phyloP scores from a whole-genome alignment of 1,140 invertebrate species.

The Hyles vespertilio region DNA sequence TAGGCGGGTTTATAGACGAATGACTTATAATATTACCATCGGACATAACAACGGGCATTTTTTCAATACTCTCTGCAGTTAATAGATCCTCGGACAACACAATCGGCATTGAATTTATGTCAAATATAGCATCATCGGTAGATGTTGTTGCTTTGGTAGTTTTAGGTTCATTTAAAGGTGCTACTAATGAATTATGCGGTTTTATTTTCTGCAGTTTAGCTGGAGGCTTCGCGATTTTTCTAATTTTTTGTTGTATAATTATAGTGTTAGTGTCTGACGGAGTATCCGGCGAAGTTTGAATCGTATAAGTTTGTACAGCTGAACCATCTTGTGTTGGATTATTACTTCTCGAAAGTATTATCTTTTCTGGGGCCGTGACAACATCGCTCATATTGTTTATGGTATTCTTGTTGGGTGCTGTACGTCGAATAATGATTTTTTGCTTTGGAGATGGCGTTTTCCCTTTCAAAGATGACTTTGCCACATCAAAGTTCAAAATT shows the following conservation, averaged over 20 bases:
- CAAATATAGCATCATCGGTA: conserved; percentile 79
- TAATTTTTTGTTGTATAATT: conserved; percentile 58
- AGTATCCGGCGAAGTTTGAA: conserved; percentile 51
- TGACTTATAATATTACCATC: conserved; percentile 70
- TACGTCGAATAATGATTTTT: conserved; percentile 69
- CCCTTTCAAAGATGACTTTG: conserved; percentile 43
- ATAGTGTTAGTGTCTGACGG: conserved; percentile 49
- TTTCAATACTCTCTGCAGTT: conserved; percentile 75
- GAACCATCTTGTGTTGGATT: conserved; percentile 47
- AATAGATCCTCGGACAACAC: conserved; percentile 81
- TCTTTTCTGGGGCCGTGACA: conserved; percentile 49
- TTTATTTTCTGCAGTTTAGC: conserved; percentile 57
- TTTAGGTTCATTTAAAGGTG: conserved; percentile 38
- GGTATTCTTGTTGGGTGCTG: conserved; percentile 46
- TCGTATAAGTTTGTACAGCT: conserved; percentile 67
- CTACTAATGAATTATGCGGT: conserved; percentile 37
- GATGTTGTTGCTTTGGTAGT: conserved; percentile 22
- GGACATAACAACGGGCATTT: conserved; percentile 81
- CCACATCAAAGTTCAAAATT: conserved; percentile 68
- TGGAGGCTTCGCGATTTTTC: conserved; percentile 48
- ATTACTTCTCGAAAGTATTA: conserved; percentile 58
- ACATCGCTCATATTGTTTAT: conserved; percentile 55
- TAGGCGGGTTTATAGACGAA: conserved; percentile 36
- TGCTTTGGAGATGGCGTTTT: conserved; percentile 57
- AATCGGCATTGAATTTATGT: conserved; percentile 85